Conservation (phyloP, 2,797 vertebrate species). For the Cyprinodon diabolis region DNA sequence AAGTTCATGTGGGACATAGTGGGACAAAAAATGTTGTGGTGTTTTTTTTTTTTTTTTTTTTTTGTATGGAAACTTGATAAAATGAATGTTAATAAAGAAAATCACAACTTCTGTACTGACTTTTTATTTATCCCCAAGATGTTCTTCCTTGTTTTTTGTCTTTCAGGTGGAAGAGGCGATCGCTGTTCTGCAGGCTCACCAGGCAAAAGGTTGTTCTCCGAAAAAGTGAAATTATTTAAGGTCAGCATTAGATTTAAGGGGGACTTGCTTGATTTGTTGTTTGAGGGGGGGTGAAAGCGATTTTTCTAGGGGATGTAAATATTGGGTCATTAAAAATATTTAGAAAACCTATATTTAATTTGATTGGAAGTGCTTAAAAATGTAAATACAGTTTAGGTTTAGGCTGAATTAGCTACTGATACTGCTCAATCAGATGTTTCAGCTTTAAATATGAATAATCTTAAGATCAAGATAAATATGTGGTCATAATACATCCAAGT, state of each 20-base stretch:
- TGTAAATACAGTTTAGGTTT: neutral
- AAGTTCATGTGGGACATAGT: neutral
- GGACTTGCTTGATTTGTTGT: neutral
- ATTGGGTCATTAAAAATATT: too few relatives aligned
- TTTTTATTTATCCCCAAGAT: neutral
- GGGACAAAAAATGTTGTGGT: neutral
- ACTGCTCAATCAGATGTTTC: neutral
- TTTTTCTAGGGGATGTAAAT: too few relatives aligned
- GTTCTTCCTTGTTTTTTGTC: neutral
- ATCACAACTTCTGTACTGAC: neutral
- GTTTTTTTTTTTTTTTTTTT: neutral
- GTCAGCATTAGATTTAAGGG: constrained; percentile 35
- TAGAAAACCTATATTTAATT: neutral
- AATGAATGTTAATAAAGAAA: too few relatives aligned
- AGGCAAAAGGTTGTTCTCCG: constrained; percentile 76
- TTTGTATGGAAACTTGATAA: neutral
- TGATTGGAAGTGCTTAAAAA: neutral
- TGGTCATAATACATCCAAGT: neutral
- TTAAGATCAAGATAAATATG: neutral
- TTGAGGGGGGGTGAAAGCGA: too few relatives aligned
- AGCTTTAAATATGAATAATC: neutral
- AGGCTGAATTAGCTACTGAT: neutral
- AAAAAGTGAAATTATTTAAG: constrained; percentile 75
- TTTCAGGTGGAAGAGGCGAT: constrained; percentile 92
- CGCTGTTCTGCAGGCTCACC: constrained; percentile 91